Evolutionary conservation across 2,797 vertebrate species (phyloP), one percentile per base, ranked within the genome.

Genomic region (Fratercula arctica): DNA sequence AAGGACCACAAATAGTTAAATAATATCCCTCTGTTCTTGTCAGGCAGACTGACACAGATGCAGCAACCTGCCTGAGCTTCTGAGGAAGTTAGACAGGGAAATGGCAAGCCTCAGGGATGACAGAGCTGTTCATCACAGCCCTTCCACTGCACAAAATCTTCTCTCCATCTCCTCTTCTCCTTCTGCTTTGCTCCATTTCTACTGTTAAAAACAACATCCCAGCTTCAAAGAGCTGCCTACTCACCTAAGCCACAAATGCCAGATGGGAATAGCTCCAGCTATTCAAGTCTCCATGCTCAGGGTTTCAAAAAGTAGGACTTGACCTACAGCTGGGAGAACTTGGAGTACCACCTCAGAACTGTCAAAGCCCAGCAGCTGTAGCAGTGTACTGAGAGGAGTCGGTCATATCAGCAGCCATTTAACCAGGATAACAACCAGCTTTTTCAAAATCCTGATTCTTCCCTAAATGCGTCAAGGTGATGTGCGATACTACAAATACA

Each of bases 1-100:
- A 95, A 90, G 73, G 76, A 86, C 85, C 90, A 90, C 93, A 92
- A 85, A 83, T 9, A 74, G 85, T 90, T 93, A 95, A 95, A 86
- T 64, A 75, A 68, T 19, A 80, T 46, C 57, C 50, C 54, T 83
- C 21, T 48, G 41, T 33, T 78, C 59, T 45, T 80, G 86, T 56
- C 69, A 74, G 59, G 43, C 57, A 67, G 80, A 75, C 39, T 69
- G 73, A 51, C 67, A 85, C 10, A 45, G 56, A 60, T 20, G 43
- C 51, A 89, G 56, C 31, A 70, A 63, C 53, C 69, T 87, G 77
- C 67, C 5, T 2, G 39, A 69, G 83, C 59, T 74, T 70, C 50
- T 46, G 63, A 85, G 72, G 66, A 54, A 37, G 37, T 16, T 0
- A 16, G 46, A 29, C 1, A 57, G 35, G 50, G 43, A 68, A 70